These are phyloP conservation scores for Eupelmus urozonus DNA, from an alignment of 2,888 invertebrate species.

Conservation along the genomic window DNA sequence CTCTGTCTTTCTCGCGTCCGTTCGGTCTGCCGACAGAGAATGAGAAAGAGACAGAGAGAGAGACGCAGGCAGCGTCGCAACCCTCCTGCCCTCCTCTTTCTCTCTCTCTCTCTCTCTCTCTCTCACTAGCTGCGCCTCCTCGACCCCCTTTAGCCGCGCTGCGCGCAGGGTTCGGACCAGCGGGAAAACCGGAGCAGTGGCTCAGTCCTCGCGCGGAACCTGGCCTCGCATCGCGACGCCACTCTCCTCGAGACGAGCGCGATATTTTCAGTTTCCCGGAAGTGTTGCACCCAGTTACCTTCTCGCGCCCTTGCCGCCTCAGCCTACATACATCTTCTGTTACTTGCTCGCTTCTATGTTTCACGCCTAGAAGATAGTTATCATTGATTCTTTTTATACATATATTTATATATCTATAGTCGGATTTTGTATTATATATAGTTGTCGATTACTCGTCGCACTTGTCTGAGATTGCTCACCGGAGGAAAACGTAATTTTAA, in stretches of 20 bases:
- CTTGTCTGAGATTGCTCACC: background rate
- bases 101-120: slow-evolving; percentile 36
- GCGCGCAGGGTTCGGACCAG: slow-evolving; percentile 39
- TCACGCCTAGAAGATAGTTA: no score
- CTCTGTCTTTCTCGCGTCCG: slow-evolving; percentile 7
- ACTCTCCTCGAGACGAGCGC: no score
- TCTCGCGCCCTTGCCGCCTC: no score
- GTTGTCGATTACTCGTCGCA: no score
- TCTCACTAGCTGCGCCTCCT: slow-evolving; percentile 44
- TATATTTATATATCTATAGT: background rate
- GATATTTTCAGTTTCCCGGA: no score
- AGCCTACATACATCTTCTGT: background rate
- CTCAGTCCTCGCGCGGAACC: slow-evolving; percentile 64
- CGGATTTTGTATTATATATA: background rate
- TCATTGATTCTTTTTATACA: no score
- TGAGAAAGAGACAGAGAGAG: no score
- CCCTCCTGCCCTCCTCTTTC: slow-evolving; percentile 24
- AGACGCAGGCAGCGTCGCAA: slow-evolving; percentile 22
- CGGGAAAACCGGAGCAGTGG: slow-evolving; percentile 55
- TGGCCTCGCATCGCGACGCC: slow-evolving; percentile 45
- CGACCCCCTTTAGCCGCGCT: slow-evolving; percentile 59
- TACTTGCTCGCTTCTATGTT: no score
- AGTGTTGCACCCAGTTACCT: no score
- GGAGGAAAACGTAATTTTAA: slow-evolving; percentile 39
- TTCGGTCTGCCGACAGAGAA: slow-evolving; percentile 7